Evolutionary conservation across 2,888 invertebrate genomes (phyloP).

Genomic region (Drosophila histrio): DNA sequence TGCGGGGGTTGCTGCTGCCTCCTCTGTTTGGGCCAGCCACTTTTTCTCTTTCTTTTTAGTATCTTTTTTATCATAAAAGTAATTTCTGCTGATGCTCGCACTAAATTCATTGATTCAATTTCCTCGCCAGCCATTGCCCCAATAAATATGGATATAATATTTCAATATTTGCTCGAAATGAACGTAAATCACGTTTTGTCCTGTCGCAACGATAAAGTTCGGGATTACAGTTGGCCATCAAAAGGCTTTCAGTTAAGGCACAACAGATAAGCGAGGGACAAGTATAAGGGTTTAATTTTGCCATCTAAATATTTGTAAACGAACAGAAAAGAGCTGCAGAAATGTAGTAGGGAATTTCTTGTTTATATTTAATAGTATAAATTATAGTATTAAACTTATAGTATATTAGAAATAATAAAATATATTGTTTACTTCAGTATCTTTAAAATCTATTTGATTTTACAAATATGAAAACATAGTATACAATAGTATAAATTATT

Average conservation of each 20-base stretch:
- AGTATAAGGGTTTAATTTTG: neutral
- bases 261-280: neutral
- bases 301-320: neutral
- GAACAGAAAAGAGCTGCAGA: neutral
- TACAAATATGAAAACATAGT: too few relatives aligned
- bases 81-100: constrained; percentile 76
- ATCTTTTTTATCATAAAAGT: constrained; percentile 73
- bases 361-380: too few relatives aligned
- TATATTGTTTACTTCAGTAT: too few relatives aligned
- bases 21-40: constrained; percentile 38
- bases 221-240: constrained; percentile 16
- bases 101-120: constrained; percentile 78
- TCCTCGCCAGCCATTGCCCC: constrained; percentile 50
- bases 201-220: constrained; percentile 16
- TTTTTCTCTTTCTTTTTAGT: constrained; percentile 40
- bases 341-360: too few relatives aligned
- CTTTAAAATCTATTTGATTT: too few relatives aligned
- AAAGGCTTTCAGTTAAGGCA: neutral
- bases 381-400: too few relatives aligned
- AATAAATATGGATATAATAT: constrained; percentile 76
- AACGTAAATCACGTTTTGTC: constrained; percentile 63
- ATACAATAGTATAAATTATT: too few relatives aligned
- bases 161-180: constrained; percentile 71
- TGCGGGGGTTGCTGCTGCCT: constrained; percentile 34
- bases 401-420: too few relatives aligned